Conservation (phyloP, 2,113 vertebrate genomes). For the Gorsachius goisagi region DNA sequence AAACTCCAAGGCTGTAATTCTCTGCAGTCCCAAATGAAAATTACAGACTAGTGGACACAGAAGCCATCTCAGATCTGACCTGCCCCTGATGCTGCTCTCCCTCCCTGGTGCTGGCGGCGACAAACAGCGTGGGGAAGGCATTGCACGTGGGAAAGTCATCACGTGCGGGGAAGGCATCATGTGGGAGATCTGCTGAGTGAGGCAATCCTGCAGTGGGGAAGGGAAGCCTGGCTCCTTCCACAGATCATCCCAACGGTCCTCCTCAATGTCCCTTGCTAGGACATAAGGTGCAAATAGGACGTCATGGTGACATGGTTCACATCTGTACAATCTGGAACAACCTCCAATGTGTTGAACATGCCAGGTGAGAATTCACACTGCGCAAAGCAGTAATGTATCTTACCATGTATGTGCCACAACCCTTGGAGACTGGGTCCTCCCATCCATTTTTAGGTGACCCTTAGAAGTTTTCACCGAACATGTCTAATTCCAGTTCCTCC, state of each 20-base stretch:
- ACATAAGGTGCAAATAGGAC: neutral
- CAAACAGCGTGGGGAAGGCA: accelerated
- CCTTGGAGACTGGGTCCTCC: neutral
- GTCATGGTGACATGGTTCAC: neutral
- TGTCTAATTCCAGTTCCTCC: neutral
- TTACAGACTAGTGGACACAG: neutral
- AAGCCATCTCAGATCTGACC: neutral
- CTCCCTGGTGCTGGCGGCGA: neutral
- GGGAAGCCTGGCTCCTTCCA: neutral
- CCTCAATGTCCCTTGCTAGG: neutral
- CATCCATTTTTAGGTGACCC: neutral
- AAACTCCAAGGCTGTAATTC: slow-evolving; percentile 24
- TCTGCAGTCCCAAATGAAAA: neutral
- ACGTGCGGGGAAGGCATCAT: accelerated
- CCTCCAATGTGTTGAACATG: neutral
- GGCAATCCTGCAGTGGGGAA: neutral
- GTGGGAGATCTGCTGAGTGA: neutral
- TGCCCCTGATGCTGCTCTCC: neutral
- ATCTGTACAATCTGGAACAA: neutral
- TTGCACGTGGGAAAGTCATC: accelerated
- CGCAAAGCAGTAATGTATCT: neutral
- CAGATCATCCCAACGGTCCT: neutral
- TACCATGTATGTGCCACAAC: neutral
- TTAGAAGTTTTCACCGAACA: neutral
- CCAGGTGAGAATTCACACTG: neutral